Evolutionary conservation across 2,797 vertebrate genomes (phyloP).

Genomic region (Rhynchotus rufescens): DNA sequence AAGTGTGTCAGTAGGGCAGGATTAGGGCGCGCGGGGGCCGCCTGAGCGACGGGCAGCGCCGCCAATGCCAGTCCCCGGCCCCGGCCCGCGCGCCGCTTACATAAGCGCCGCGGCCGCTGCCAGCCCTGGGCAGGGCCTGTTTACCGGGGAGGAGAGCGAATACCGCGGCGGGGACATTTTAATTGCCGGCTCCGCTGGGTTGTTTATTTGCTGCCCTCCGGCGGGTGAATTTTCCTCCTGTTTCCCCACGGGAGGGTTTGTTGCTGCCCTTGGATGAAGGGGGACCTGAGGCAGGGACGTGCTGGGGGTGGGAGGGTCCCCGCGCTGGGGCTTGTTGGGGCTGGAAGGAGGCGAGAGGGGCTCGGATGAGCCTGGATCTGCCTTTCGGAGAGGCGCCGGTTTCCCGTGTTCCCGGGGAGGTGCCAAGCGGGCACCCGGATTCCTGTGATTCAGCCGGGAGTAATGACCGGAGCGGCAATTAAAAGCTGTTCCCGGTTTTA

Average conservation of each 20-base stretch:
- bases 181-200: conserved; percentile 19
- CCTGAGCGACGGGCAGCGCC: not conserved
- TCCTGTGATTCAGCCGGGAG: not conserved
- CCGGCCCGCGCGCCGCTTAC: conserved; percentile 20
- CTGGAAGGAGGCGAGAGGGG: not conserved
- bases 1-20: conserved; percentile 76
- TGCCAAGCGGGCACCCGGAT: not conserved
- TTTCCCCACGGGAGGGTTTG: not conserved
- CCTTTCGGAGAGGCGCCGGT: not conserved
- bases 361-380: not conserved
- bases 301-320: too few relatives aligned
- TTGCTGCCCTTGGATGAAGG: not conserved
- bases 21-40: conserved; percentile 4
- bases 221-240: not conserved
- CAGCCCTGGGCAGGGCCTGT: conserved; percentile 49
- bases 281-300: too few relatives aligned
- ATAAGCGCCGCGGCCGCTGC: conserved; percentile 32
- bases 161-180: conserved; percentile 54
- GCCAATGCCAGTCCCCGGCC: not conserved
- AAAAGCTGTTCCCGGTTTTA: not conserved
- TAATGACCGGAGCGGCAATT: not conserved
- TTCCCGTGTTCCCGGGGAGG: not conserved
- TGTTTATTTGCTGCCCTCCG: not conserved
- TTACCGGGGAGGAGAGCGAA: conserved; percentile 60
- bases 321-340: not conserved